A percentile compares a stretch with the other conserved stretches of the same genome.
These are phyloP conservation scores for Lethocerus indicus DNA, from an alignment of 1,140 invertebrate genomes.

Conservation along the genomic window DNA sequence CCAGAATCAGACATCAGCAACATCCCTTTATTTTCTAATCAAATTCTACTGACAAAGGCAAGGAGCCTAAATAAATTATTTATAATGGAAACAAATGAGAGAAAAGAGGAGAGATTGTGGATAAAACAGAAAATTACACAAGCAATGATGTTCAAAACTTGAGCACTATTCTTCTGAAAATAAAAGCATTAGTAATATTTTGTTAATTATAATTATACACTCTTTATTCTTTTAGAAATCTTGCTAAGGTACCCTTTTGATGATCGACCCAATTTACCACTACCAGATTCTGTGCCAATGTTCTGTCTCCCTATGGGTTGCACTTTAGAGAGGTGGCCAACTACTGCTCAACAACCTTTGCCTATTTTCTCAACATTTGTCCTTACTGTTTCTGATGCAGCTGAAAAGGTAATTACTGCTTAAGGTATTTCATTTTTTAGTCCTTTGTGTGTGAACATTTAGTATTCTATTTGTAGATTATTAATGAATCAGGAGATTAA, in stretches of 20 bases:
- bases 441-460: neutral
- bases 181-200: too few species aligned
- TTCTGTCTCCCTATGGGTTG: constrained; percentile 98
- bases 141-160: too few species aligned
- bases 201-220: too few species aligned
- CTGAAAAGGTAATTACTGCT: constrained; percentile 52
- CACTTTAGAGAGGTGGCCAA: constrained; percentile 92
- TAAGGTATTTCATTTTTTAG: neutral
- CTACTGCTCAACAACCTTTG: constrained; percentile 57
- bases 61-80: too few species aligned
- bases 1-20: too few species aligned
- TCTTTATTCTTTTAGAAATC: constrained; percentile 23
- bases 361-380: constrained; percentile 97
- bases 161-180: too few species aligned
- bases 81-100: too few species aligned
- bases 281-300: constrained; percentile 79
- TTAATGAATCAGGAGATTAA: neutral
- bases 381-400: constrained; percentile 81
- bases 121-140: too few species aligned
- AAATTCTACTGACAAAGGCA: too few species aligned
- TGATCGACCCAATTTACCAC: constrained; percentile 63
- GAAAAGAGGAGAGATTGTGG: too few species aligned
- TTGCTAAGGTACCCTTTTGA: constrained; percentile 52
- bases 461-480: neutral
- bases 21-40: too few species aligned